Conservation (phyloP, 2,113 vertebrate species). For the Haliaeetus leucogaster region DNA sequence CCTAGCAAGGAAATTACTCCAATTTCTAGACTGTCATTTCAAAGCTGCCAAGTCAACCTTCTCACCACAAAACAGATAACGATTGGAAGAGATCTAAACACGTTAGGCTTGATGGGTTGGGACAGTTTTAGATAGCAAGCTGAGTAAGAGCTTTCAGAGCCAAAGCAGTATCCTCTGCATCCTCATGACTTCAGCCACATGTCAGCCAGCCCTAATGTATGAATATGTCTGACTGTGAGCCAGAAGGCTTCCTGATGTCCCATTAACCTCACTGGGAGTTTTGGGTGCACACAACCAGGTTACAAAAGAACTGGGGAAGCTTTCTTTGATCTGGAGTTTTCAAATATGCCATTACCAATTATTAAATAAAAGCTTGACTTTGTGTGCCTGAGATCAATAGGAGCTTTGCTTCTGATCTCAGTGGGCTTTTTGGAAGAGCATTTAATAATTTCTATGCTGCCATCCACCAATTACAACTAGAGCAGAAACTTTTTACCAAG, state of each 20-base stretch:
- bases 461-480: not conserved
- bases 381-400: not conserved
- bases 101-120: conserved; percentile 33
- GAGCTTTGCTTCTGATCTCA: not conserved
- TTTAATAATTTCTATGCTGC: not conserved
- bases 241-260: not conserved
- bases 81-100: conserved; percentile 60
- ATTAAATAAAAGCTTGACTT: not conserved
- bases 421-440: not conserved
- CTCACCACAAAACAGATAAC: conserved; percentile 44
- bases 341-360: not conserved
- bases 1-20: conserved; percentile 63
- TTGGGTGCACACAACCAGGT: not conserved
- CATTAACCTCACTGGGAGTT: not conserved
- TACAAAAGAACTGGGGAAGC: not conserved
- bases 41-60: conserved; percentile 65
- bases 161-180: not conserved
- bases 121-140: conserved; percentile 56
- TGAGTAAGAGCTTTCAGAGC: conserved; percentile 22
- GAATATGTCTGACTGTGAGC: not conserved
- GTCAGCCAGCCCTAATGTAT: not conserved
- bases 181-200: conserved; percentile 3
- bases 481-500: not conserved
- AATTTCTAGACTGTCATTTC: conserved; percentile 68
- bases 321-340: conserved; percentile 1